A percentile compares a stretch with the other conserved stretches of the same genome.
phyloP scores from a whole-genome alignment of 2,113 vertebrate species.

The Ursus arctos region DNA sequence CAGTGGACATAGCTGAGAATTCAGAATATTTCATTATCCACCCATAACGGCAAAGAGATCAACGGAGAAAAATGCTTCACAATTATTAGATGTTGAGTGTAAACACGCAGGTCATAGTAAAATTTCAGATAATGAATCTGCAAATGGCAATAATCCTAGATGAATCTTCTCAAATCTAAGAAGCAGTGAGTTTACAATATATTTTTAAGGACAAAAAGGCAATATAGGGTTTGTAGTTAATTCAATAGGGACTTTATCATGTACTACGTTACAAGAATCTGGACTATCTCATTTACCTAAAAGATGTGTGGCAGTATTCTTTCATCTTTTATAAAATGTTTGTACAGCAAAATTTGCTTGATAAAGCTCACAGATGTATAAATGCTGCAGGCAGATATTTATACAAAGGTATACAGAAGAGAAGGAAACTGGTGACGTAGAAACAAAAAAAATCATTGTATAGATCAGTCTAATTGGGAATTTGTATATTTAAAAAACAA shows the following conservation, averaged over 20 bases:
- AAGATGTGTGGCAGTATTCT: background rate
- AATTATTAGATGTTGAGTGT: background rate
- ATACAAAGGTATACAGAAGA: background rate
- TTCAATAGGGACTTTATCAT: background rate
- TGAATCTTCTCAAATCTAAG: slow-evolving; percentile 17
- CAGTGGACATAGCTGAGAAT: background rate
- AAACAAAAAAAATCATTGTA: background rate
- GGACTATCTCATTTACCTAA: slow-evolving; percentile 1
- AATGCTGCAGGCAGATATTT: background rate
- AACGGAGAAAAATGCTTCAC: background rate
- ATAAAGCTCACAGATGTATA: background rate
- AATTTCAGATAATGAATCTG: slow-evolving; percentile 18
- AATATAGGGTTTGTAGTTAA: background rate
- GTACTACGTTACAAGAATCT: background rate
- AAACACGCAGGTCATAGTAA: background rate
- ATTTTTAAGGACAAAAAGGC: background rate
- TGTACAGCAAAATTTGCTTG: slow-evolving; percentile 16
- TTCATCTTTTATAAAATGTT: background rate
- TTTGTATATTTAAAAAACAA: slow-evolving; percentile 42
- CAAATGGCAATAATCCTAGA: background rate
- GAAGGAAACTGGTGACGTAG: background rate
- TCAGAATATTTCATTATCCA: slow-evolving; percentile 9
- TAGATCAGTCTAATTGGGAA: background rate
- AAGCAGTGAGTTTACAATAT: background rate
- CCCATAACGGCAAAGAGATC: background rate